These are phyloP conservation scores for Calephelis virginiensis DNA, from an alignment of 1,140 invertebrate genomes.

Conservation along the genomic window DNA sequence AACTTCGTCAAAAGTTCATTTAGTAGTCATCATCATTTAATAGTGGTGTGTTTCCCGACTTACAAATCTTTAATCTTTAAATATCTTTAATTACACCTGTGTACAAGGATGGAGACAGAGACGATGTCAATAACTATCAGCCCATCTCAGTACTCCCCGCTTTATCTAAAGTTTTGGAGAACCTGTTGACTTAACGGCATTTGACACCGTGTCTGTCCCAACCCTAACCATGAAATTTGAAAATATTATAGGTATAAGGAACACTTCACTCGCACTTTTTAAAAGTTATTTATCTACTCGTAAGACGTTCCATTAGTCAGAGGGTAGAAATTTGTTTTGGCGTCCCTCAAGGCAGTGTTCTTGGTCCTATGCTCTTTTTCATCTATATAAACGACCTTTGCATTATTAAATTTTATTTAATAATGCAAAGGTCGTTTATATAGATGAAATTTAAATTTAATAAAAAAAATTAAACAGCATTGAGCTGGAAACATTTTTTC, in stretches of 20 bases:
- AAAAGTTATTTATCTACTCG: slow-evolving; percentile 5
- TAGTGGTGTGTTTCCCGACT: background rate
- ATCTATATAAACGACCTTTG: background rate
- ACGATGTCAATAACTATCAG: background rate
- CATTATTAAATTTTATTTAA: background rate
- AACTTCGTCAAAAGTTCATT: slow-evolving; percentile 16
- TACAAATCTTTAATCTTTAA: background rate
- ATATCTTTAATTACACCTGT: background rate
- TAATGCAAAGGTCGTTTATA: too few relatives aligned
- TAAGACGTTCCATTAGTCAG: slow-evolving; percentile 5
- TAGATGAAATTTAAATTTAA: too few relatives aligned
- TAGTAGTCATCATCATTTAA: background rate
- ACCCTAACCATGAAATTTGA: slow-evolving; percentile 19
- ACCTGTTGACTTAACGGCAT: slow-evolving; percentile 10
- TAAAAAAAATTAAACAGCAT: too few relatives aligned
- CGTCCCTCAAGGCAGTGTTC: slow-evolving; percentile 18
- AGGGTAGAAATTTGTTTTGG: background rate
- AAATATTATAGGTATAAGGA: slow-evolving; percentile 17
- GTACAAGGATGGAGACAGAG: background rate
- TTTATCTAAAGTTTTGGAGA: slow-evolving; percentile 1
- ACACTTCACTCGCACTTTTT: slow-evolving; percentile 13
- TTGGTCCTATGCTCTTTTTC: slow-evolving; percentile 14
- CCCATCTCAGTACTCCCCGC: background rate
- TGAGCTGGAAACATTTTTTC: background rate
- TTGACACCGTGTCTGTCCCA: slow-evolving; percentile 14